Conservation (phyloP, 2,888 invertebrate species). For the Onthophagus sagittarius region DNA sequence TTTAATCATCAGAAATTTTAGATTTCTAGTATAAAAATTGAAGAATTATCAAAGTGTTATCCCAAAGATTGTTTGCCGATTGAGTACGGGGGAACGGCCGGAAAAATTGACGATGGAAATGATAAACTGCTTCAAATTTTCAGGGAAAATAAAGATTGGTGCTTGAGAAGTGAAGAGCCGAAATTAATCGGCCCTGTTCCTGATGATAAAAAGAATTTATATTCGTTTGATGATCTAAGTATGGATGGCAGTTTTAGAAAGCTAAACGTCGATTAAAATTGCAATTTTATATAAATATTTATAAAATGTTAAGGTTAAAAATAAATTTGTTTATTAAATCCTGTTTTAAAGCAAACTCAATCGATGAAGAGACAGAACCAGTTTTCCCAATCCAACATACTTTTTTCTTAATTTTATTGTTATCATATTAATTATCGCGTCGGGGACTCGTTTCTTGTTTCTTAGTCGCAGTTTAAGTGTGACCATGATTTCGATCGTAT, state of each 20-base stretch:
- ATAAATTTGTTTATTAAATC: no score
- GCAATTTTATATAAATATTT: not conserved
- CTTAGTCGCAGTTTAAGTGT: no score
- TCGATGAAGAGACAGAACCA: no score
- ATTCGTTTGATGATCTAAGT: slow-evolving; percentile 14
- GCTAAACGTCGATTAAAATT: slow-evolving; percentile 9
- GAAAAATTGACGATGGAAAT: not conserved
- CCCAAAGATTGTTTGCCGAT: slow-evolving; percentile 9
- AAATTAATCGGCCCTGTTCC: not conserved
- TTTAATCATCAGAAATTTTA: not conserved
- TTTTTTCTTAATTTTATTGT: no score
- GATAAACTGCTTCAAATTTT: not conserved
- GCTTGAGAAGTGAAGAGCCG: not conserved
- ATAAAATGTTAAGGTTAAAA: no score
- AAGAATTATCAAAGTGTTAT: not conserved
- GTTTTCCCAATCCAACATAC: no score
- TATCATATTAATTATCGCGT: no score
- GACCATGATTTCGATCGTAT: no score
- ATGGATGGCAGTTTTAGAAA: slow-evolving; percentile 17
- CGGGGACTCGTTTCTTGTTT: no score
- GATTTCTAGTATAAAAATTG: not conserved
- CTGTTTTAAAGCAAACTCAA: no score
- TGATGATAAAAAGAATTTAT: not conserved
- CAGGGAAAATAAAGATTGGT: not conserved
- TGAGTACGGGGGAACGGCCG: slow-evolving; percentile 3